phyloP scores from a whole-genome alignment of 2,113 vertebrate species.

The Corydoras maculifer region DNA sequence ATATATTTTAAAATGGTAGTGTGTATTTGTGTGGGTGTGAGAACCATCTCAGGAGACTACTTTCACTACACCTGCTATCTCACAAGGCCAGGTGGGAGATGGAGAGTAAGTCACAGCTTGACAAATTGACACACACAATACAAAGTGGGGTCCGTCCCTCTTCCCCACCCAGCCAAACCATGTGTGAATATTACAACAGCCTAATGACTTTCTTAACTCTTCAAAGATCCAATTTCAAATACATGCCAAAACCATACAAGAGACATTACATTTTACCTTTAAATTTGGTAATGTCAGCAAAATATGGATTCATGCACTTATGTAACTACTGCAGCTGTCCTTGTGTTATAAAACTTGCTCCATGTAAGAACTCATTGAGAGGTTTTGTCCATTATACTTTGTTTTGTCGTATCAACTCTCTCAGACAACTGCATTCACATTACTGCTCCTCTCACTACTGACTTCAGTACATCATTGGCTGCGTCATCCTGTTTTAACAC shows the following conservation, averaged over 20 bases:
- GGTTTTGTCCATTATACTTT: too few relatives aligned
- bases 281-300: too few relatives aligned
- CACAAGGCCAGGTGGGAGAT: constrained; percentile 40
- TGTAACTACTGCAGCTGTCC: too few relatives aligned
- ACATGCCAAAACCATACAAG: not conserved
- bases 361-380: too few relatives aligned
- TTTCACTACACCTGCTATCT: constrained; percentile 39
- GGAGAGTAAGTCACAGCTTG: constrained; percentile 38
- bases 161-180: constrained; percentile 35
- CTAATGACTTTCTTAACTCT: constrained; percentile 37
- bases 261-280: not conserved
- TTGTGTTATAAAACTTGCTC: too few relatives aligned
- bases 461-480: too few relatives aligned
- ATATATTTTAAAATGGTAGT: not conserved
- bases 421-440: too few relatives aligned
- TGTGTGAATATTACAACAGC: constrained; percentile 60
- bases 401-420: too few relatives aligned
- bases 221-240: not conserved
- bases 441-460: too few relatives aligned
- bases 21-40: not conserved
- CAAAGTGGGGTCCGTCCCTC: constrained; percentile 32
- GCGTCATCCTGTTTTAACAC: too few relatives aligned
- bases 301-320: too few relatives aligned
- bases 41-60: constrained; percentile 17
- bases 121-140: constrained; percentile 40